These are phyloP conservation scores for Ridgeia piscesae DNA, from an alignment of 1,140 invertebrate species.

Conservation along the genomic window DNA sequence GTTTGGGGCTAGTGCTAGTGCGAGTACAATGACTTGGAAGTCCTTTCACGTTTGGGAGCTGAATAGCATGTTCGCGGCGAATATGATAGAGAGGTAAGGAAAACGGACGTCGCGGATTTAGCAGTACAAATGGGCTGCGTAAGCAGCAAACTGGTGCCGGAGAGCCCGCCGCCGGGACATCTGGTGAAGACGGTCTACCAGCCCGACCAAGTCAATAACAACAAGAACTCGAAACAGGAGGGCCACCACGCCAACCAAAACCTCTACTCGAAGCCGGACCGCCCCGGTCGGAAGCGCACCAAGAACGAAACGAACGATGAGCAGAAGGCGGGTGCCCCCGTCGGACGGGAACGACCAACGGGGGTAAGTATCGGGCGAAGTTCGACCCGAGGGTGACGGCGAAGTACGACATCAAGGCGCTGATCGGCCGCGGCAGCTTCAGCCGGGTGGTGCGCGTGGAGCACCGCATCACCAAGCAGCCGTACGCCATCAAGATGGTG, in stretches of 20 bases:
- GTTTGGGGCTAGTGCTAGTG: not conserved
- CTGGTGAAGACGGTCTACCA: slow-evolving; percentile 47
- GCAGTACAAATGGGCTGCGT: slow-evolving; percentile 50
- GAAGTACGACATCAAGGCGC: slow-evolving; percentile 65
- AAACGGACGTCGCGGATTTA: not conserved
- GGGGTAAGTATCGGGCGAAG: slow-evolving; percentile 54
- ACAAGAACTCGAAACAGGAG: slow-evolving; percentile 21
- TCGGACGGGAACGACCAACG: slow-evolving; percentile 32
- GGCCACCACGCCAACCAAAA: slow-evolving; percentile 30
- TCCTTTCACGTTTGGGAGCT: slow-evolving; percentile 3
- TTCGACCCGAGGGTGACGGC: slow-evolving; percentile 61
- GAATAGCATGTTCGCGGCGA: not conserved
- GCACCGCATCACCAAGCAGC: slow-evolving; percentile 61
- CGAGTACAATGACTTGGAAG: not conserved
- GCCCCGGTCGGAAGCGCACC: slow-evolving; percentile 27
- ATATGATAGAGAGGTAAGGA: not conserved
- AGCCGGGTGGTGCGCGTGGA: slow-evolving; percentile 63
- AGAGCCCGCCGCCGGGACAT: slow-evolving; percentile 39
- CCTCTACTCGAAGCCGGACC: slow-evolving; percentile 27
- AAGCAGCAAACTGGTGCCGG: slow-evolving; percentile 53
- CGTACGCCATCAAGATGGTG: slow-evolving; percentile 65
- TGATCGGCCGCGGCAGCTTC: slow-evolving; percentile 63
- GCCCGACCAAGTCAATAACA: slow-evolving; percentile 33
- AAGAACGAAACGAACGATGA: slow-evolving; percentile 32
- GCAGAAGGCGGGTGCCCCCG: slow-evolving; percentile 24